Evolutionary conservation across 2,888 invertebrate genomes (phyloP).

Genomic region (Drosophila eohydei): DNA sequence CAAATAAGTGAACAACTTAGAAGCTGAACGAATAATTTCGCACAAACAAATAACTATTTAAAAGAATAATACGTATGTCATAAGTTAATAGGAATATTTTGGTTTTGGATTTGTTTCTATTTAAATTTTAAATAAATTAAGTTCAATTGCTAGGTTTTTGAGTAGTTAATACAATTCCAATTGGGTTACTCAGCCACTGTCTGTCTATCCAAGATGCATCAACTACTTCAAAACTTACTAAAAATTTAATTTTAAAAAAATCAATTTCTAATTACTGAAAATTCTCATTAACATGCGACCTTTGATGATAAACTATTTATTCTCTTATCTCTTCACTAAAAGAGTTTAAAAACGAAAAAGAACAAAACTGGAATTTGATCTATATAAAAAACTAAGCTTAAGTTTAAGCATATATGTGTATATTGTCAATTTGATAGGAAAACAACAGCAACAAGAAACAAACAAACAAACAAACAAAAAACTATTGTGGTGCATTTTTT

Average conservation of each 20-base stretch:
- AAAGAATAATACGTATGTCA: not conserved
- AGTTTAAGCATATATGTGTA: slow-evolving; percentile 33
- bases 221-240: not conserved
- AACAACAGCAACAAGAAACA: not conserved
- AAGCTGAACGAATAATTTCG: slow-evolving; percentile 18
- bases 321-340: not conserved
- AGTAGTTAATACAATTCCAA: not conserved
- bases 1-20: slow-evolving; percentile 11
- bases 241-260: not conserved
- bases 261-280: not conserved
- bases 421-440: slow-evolving; percentile 67
- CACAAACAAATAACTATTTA: slow-evolving; percentile 1
- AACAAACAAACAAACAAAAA: not conserved
- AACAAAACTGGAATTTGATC: slow-evolving; percentile 53
- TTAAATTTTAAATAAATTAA: not conserved
- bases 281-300: not conserved
- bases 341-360: slow-evolving; percentile 7
- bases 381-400: slow-evolving; percentile 50
- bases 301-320: not conserved
- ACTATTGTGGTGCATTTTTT: slow-evolving; percentile 47
- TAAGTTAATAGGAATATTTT: not conserved
- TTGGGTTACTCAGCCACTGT: not conserved
- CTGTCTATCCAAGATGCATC: not conserved
- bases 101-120: not conserved
- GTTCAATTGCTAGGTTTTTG: not conserved